Base-by-base conservation (phyloP, 2,888 invertebrate genomes). In the Stratiomys singularior region DNA sequence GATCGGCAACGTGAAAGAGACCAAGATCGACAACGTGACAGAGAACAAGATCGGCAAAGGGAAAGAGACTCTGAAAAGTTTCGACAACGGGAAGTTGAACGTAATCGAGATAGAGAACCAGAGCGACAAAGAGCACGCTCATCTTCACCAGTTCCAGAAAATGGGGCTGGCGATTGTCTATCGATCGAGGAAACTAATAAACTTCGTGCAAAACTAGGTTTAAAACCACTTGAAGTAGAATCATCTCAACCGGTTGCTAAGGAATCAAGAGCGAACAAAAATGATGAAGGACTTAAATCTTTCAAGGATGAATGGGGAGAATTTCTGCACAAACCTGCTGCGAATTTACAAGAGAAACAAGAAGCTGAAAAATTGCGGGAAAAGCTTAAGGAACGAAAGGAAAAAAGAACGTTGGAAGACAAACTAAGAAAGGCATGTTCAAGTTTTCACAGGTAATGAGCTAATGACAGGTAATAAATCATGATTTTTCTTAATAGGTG, bases 111-210 rank as follows among this genome's bases (percentile, higher is more conserved):
- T 11, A 44, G 47, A 25, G 21, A 69, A 3, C 69, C 2, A 13
- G 78, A 37, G 77, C 79, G 5, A 80, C 81, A 63, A 60, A 76
- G 72, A 56, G 63, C 77, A n/a, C 83, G 83, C 3, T 84, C 85
- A 0, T 78, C 82, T 46, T 87, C 87, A 1, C 87, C 87, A 1
- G 83, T 87, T 60, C 85, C 86, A 0, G 86, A 86, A 67, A 86
- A 83, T 78, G 87, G 87, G 0, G 87, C 86, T 15, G 87, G 87
- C 0, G 90, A 87, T 83, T 92, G 90, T 82, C 88, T 96, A 21
- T 95, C 96, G 0, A 90, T 96, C 67, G 93, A 93, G 76, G 96
- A 95, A 82, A 96, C 95, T 4, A 98, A 98, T 87, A 94, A 93
- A 81, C 88, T 99, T 13, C 90, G 99, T 83, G 95, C 95, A 1